Evolutionary conservation across 2,113 vertebrate genomes (phyloP), one percentile per base, ranked within the genome.

Genomic region (Tautogolabrus adspersus): DNA sequence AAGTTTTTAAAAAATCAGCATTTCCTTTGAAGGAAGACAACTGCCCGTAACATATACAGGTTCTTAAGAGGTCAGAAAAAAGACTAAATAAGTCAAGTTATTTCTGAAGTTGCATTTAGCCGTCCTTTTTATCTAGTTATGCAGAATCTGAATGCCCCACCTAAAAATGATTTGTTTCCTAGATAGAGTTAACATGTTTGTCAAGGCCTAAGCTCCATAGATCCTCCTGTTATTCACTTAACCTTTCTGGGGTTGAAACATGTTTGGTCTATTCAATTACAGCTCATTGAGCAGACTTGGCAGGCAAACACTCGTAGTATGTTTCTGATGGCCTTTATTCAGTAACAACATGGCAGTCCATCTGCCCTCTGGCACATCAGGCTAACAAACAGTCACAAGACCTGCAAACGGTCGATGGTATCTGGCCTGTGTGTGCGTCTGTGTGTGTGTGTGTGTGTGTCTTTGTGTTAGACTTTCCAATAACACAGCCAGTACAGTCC

Each of bases 371-470:
- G 68, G 60, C 62, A 60, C 73, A 77, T 80, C 54, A 57, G 55
- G n/a, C 62, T 21, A 52, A 72, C 51, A 26, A 67, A 69, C 68
- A 75, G 77, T 84, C 81, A 83, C 74, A 75, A 80, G 72, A 82
- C 30, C 79, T 38, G 65, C 56, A 21, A 52, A 21, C 18, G 19
- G 19, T 52, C 49, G 49, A 52, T 52, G 47, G 44, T 49, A 18
- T 30, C 4, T 42, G 22, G 30, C 13, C 26, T 21, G 30, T 58
- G 57, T 59, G 51, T 42, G 26, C 40, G 37, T 71, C 66, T 54
- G 57, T 38, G 44, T 72, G 46, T 58, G 10, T 44, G 64, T 38
- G 62, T 19, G 30, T 37, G 19, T 34, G 44, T 34, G 26, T 26
- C 26, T 26, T 26, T 26, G 26, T 57, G 63, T 58, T 18, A 2